Conservation (phyloP, 2,113 vertebrate species). For the Gallinago paraguaiae region DNA sequence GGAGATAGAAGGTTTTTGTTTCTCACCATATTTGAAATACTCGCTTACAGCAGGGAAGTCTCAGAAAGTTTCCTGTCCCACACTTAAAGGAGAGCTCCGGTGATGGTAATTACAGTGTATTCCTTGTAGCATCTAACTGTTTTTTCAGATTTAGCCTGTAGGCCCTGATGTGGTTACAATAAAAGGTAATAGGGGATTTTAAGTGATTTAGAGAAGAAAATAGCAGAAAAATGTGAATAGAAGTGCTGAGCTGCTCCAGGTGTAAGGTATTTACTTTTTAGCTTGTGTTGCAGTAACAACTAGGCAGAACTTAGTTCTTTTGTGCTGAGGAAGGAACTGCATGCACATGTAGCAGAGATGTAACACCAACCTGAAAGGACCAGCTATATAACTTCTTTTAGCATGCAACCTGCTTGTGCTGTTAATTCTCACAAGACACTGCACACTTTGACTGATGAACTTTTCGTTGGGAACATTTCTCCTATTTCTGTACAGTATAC, state of each 20-base stretch:
- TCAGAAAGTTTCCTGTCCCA: not conserved
- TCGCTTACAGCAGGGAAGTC: fast-evolving
- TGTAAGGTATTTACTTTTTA: not conserved
- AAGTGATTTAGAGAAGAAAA: not conserved
- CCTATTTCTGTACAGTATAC: fast-evolving
- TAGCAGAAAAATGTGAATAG: not conserved
- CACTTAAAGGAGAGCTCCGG: not conserved
- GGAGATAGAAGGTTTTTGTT: not conserved
- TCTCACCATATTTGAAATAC: fast-evolving
- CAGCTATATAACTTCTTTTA: too few relatives aligned
- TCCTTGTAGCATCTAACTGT: not conserved
- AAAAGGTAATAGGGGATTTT: too few relatives aligned
- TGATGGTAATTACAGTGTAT: too few relatives aligned
- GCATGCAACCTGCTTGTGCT: fast-evolving
- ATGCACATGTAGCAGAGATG: fast-evolving
- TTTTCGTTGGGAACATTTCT: not conserved
- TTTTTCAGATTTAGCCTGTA: not conserved
- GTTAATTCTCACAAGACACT: fast-evolving
- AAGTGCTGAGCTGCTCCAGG: not conserved
- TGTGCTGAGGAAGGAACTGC: not conserved
- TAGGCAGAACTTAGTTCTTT: not conserved
- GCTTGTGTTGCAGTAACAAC: not conserved
- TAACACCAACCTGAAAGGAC: not conserved
- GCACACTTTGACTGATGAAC: not conserved
- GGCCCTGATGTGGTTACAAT: too few relatives aligned